phyloP scores from a whole-genome alignment of 2,113 vertebrate species.

The Xiphophorus maculatus region DNA sequence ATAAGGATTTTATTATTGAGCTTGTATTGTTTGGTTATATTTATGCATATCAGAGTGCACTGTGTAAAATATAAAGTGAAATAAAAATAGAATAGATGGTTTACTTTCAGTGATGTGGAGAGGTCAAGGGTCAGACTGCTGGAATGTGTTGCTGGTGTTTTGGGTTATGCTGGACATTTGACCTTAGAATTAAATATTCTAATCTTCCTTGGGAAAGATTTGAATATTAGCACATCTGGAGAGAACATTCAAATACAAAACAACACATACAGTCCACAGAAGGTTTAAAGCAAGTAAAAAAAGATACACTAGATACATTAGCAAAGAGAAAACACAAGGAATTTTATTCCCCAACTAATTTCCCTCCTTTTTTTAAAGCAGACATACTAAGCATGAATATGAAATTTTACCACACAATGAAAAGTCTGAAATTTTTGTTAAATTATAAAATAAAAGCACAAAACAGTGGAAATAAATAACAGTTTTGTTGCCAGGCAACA shows the following conservation, averaged over 20 bases:
- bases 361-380: conserved; percentile 38
- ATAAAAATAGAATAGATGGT: conserved; percentile 2
- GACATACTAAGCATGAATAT: conserved; percentile 54
- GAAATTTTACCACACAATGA: conserved; percentile 70
- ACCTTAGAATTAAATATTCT: background rate
- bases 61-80: conserved; percentile 30
- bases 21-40: conserved; percentile 60
- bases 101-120: conserved; percentile 34
- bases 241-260: conserved; percentile 19
- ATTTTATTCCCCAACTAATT: background rate
- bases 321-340: conserved; percentile 37
- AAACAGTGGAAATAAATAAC: conserved; percentile 38
- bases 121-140: conserved; percentile 23
- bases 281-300: conserved; percentile 13
- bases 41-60: conserved; percentile 73
- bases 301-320: background rate
- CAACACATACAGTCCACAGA: conserved; percentile 20
- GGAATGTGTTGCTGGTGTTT: conserved; percentile 5
- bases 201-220: background rate
- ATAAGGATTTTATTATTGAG: too few species aligned
- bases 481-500: conserved; percentile 46
- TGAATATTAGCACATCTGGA: background rate
- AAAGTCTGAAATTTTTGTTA: conserved; percentile 67
- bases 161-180: conserved; percentile 15
- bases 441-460: conserved; percentile 49